A percentile compares a stretch with the other conserved stretches of the same genome.
Conservation (phyloP, 2,797 vertebrate species). For the Adelosebastes latens region DNA sequence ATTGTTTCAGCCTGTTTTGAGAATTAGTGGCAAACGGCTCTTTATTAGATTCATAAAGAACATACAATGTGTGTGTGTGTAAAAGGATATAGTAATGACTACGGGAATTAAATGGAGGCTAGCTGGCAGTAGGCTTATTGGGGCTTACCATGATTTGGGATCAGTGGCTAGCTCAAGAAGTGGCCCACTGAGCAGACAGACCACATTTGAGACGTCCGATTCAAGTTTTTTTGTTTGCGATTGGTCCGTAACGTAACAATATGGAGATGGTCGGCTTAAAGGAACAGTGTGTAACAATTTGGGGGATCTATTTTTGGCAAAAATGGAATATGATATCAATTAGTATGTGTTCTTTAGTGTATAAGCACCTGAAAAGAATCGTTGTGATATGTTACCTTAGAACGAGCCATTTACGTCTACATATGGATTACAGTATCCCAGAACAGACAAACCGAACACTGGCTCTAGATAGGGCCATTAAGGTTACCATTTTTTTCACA, state of each 20-base stretch:
- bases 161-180: neutral
- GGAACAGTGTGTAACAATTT: no score
- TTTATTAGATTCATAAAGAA: neutral
- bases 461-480: no score
- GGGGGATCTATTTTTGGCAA: no score
- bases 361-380: no score
- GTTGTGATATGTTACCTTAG: no score
- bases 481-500: no score
- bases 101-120: neutral
- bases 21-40: neutral
- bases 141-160: neutral
- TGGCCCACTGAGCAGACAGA: neutral
- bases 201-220: fast-evolving
- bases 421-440: fast-evolving
- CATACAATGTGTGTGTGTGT: neutral
- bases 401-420: no score
- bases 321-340: no score
- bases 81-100: neutral
- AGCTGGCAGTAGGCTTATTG: neutral
- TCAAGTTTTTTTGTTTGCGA: neutral
- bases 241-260: neutral
- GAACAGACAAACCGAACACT: no score
- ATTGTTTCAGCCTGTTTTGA: conserved; percentile 4
- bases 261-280: no score
- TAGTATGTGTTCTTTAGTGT: no score